Percentiles rank a stretch among this genome's conserved stretches.
Evolutionary conservation across 2,113 vertebrate species (phyloP).

Genomic region (Galeopterus variegatus): DNA sequence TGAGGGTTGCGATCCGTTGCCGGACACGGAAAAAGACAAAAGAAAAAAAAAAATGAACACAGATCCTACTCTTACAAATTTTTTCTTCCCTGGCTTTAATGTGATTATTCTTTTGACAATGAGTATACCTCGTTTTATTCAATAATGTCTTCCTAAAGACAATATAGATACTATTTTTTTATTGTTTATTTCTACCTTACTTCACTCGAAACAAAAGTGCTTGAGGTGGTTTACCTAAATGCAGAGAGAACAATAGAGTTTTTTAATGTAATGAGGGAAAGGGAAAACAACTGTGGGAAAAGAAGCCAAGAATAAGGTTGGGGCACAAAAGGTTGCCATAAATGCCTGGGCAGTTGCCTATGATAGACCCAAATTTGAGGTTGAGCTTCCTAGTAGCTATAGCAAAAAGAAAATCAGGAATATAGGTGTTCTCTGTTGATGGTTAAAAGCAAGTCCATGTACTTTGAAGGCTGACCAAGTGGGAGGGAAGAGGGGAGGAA

Average conservation of each 20-base stretch:
- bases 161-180: not conserved
- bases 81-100: not conserved
- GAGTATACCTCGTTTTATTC: not conserved
- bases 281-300: not conserved
- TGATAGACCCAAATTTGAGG: not conserved
- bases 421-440: not conserved
- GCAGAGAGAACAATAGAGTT: not conserved
- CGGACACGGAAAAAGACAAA: too few species aligned
- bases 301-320: not conserved
- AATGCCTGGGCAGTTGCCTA: not conserved
- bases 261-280: not conserved
- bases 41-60: too few species aligned
- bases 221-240: not conserved
- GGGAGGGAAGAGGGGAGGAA: not conserved
- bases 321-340: not conserved
- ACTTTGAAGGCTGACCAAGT: not conserved
- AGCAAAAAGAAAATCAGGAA: not conserved
- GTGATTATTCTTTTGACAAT: not conserved
- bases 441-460: not conserved
- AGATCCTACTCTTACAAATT: not conserved
- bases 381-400: not conserved
- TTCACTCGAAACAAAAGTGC: not conserved
- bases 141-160: not conserved
- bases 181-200: not conserved
- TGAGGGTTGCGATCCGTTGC: too few species aligned